Evolutionary conservation across 2,888 invertebrate genomes (phyloP).

Genomic region (Drosophila demipolita): DNA sequence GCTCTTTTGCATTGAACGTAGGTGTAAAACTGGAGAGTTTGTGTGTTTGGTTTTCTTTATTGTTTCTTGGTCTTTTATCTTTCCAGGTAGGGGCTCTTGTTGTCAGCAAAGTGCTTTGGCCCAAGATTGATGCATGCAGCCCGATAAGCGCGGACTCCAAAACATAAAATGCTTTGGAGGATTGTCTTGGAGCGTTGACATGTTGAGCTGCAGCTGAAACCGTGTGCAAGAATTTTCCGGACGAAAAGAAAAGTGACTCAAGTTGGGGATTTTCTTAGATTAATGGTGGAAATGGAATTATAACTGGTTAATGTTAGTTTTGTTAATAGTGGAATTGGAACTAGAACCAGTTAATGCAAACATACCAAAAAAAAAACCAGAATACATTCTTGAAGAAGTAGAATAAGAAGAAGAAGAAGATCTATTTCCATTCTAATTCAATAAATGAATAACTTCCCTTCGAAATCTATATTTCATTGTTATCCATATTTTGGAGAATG

Average conservation of each 20-base stretch:
- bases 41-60: constrained; percentile 2
- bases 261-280: not conserved
- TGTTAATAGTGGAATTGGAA: not conserved
- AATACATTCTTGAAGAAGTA: not conserved
- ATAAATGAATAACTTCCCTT: not conserved
- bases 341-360: not conserved
- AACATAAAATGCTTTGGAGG: constrained; percentile 17
- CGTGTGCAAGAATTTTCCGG: constrained; percentile 16
- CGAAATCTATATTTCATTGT: not conserved
- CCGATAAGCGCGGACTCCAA: constrained; percentile 49
- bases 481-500: not conserved
- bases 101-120: constrained; percentile 52
- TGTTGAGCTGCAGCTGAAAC: constrained; percentile 41
- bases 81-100: constrained; percentile 53
- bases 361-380: not conserved
- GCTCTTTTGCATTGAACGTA: constrained; percentile 20
- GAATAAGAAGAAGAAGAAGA: not conserved
- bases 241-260: not conserved
- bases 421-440: not conserved
- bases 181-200: constrained; percentile 41
- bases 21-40: constrained; percentile 64
- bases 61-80: constrained; percentile 39
- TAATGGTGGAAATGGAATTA: not conserved
- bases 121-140: constrained; percentile 63
- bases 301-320: not conserved